Base-by-base conservation (phyloP, 2,888 invertebrate genomes). In the Dorcus parallelipipedus region DNA sequence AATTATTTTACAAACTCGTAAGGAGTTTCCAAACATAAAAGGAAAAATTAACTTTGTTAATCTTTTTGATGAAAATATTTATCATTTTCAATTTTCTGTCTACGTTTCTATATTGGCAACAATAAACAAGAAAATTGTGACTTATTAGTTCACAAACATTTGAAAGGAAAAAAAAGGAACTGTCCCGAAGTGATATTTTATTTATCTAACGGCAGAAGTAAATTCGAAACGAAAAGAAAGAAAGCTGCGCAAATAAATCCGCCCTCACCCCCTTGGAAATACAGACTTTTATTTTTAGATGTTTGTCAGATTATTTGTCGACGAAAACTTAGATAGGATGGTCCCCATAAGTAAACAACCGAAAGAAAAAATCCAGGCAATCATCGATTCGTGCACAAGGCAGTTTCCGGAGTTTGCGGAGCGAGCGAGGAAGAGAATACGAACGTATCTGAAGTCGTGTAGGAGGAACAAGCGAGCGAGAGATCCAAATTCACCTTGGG, bases 321-420 rank as follows among this genome's bases (percentile, higher is more conserved):
- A 97, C 77, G 97, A 97, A 80, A 97, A 97, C 76, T 83, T 97
- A 69, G 97, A 97, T 78, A 86, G 97, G 74, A 95, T 95, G 83
- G 95, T 97, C 58, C 97, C 97, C 58, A 97, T 97, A 73, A 96
- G 96, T 53, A 95, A 97, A 76, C 97, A 97, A 80, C 97, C 97
- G 7, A 97, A 97, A 77, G 97, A 97, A 78, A 97, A 97, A 82
- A 95, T 97, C 67, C 96, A 97, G 76, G 97, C 96, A 17, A 97
- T 97, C 76, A 94, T 97, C 64, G 97, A 97, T 78, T 96, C 96
- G 17, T 97, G 97, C 81, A 93, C 95, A 62, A 84, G 97, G 69
- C 97, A 97, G 81, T 97, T 97, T 76, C 96, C 97, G 59, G 97
- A 97, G 80, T 96, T 96, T 74, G 94, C 95, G 59, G 95, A 96